Base-by-base conservation (phyloP, 2,797 vertebrate species). In the Dermochelys coriacea region DNA sequence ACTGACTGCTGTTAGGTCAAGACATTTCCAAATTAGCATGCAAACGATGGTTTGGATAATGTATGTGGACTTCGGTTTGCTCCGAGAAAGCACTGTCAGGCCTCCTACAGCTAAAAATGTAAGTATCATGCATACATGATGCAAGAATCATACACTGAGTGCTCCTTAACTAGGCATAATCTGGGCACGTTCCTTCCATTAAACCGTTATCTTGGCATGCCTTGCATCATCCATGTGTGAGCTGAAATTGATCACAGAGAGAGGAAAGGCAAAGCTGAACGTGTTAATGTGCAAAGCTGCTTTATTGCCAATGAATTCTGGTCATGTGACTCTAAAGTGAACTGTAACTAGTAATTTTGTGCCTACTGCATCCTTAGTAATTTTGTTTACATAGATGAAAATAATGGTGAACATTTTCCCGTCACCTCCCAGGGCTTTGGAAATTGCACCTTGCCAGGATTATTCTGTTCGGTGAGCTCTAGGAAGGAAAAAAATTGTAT, bases 101-200 rank as follows among this genome's bases (percentile, higher is more conserved):
- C 34, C 16, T 8, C 0, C 0, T 0, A 1, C 78, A 83, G 1
- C 0, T 29, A n/a, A 37, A 85, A 82, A 59, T 68, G 84, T 91
- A 37, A 55, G 85, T 41, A 88, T 47, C 45, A 84, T 3, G 18
- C 34, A 59, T 61, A 47, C 14, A 2, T 8, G 45, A 49, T 49
- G 74, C 45, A 31, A 29, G 45, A 77, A 16, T 77, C 6, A 29
- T 18, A 49, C 45, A 27, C 5, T 1, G 37, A 9, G 74, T 27
- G 41, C 45, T 15, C 27, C 19, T 75, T 75, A 27, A 47, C 41
- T 47, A 75, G 23, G 71, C 41, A 75, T 29, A 29, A 47, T 75
- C 71, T 47, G 25, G 15, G 14, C 21, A 27, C 8, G 3, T 77
- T 77, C 45, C 74, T 27, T 49, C 45, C 45, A 45, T 47, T 47